Evolutionary conservation across 1,140 invertebrate genomes (phyloP).

Genomic region (Radopholus similis): DNA sequence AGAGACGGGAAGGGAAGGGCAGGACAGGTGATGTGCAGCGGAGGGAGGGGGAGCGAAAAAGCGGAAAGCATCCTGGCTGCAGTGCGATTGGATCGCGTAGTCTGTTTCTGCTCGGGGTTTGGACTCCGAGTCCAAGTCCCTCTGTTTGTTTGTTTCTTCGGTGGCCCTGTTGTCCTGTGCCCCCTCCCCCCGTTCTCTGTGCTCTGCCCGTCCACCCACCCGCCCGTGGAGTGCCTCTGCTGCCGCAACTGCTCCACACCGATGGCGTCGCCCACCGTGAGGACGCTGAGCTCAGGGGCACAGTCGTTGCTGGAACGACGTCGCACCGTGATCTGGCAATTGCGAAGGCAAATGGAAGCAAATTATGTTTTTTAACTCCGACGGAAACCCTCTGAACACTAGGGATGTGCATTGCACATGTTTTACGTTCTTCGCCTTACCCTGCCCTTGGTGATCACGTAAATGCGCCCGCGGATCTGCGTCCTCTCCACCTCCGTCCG

Average conservation of each 20-base stretch:
- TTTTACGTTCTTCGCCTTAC: constrained; percentile 18
- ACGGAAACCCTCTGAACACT: neutral
- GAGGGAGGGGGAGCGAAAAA: no score
- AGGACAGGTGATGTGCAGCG: no score
- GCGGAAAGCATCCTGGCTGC: no score
- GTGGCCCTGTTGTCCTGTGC: no score
- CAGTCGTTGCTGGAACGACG: constrained; percentile 16
- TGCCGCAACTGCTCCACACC: neutral
- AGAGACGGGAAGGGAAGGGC: no score
- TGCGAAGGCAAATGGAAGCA: neutral
- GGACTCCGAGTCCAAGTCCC: no score
- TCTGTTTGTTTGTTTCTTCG: no score
- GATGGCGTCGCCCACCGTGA: constrained; percentile 15
- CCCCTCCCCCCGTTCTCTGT: no score
- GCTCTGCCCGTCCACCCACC: no score
- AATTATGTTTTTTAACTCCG: neutral
- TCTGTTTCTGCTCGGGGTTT: no score
- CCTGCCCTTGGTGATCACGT: constrained; percentile 25
- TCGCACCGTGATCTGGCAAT: constrained; percentile 17
- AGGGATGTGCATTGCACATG: neutral
- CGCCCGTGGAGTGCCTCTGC: no score
- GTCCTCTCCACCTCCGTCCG: constrained; percentile 32
- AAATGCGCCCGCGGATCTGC: constrained; percentile 31
- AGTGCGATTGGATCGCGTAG: no score
- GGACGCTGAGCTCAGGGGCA: constrained; percentile 7